Conservation (phyloP, 2,113 vertebrate species). For the Pelecanus crispus region DNA sequence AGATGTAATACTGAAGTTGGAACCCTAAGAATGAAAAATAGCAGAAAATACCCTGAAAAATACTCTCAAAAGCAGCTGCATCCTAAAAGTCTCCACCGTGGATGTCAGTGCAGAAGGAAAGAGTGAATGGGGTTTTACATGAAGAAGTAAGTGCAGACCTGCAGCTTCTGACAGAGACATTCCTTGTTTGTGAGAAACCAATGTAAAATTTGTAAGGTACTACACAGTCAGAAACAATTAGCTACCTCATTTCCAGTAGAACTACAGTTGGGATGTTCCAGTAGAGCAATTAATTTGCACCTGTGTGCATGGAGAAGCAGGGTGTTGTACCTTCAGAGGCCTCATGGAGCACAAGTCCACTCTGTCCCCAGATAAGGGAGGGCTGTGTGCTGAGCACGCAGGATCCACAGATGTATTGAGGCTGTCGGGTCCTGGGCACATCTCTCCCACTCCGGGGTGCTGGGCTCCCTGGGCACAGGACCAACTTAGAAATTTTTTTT, state of each 20-base stretch:
- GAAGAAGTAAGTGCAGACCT: background rate
- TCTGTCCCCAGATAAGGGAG: background rate
- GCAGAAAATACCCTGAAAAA: background rate
- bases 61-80: background rate
- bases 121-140: background rate
- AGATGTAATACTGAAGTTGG: background rate
- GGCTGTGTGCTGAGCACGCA: background rate
- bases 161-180: background rate
- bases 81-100: background rate
- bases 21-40: background rate
- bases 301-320: background rate
- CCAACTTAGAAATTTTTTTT: background rate
- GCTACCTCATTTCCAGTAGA: background rate
- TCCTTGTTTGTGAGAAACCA: background rate
- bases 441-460: accelerated
- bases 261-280: background rate
- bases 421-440: background rate
- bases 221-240: background rate
- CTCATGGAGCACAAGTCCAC: background rate
- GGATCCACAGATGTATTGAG: background rate
- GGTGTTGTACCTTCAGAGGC: accelerated
- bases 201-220: background rate
- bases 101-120: background rate
- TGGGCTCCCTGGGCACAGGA: background rate
- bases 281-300: background rate